Conservation (phyloP, 2,797 vertebrate genomes). For the Leuciscus waleckii region DNA sequence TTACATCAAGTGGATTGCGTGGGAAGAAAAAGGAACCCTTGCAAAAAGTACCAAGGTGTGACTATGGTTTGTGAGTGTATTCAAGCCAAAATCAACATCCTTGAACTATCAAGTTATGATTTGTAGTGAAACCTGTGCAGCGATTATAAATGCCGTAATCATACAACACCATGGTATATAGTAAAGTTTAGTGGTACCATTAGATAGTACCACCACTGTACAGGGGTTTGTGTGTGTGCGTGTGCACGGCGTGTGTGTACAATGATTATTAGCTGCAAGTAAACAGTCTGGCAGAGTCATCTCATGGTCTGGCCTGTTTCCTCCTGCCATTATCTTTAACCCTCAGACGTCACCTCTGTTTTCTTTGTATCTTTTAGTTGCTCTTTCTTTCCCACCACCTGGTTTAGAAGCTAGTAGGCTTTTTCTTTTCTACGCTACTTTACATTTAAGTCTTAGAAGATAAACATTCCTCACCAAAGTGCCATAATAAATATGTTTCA, state of each 20-base stretch:
- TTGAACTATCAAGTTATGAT: neutral
- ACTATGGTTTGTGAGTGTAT: neutral
- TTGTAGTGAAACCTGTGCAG: neutral
- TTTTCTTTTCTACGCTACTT: neutral
- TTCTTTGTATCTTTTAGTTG: constrained; percentile 3
- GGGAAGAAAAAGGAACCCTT: neutral
- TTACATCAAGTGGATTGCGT: neutral
- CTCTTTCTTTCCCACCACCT: neutral
- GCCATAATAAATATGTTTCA: neutral
- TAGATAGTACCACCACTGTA: neutral
- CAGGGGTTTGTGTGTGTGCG: neutral
- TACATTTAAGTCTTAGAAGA: neutral
- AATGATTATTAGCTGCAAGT: constrained; percentile 38
- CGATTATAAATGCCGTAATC: neutral
- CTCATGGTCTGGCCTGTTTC: constrained; percentile 38
- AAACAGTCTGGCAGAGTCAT: constrained; percentile 44
- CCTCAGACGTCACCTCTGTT: constrained; percentile 14
- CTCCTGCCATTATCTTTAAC: constrained; percentile 18
- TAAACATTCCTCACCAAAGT: neutral
- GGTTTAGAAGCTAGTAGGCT: neutral
- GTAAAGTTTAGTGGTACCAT: neutral
- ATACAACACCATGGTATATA: neutral
- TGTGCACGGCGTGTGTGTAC: neutral
- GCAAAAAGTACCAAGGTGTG: neutral
- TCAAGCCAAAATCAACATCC: neutral